Evolutionary conservation across 1,140 invertebrate genomes (phyloP).

Genomic region (Aphaenogaster ashmeadi): DNA sequence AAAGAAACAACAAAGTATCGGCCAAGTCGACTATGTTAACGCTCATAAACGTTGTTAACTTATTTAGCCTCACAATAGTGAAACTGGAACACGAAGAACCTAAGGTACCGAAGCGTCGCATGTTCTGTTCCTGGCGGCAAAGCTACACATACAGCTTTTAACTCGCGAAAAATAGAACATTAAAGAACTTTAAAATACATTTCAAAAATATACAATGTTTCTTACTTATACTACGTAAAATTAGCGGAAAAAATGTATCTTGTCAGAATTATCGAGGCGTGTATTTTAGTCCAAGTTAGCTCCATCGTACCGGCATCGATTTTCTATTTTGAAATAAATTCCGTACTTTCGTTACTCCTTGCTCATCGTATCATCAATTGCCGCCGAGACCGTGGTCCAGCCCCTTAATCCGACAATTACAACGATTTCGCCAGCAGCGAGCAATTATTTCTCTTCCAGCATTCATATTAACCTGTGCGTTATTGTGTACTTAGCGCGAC

Average conservation of each 20-base stretch:
- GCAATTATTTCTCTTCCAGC: slow-evolving; percentile 37
- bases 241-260: neutral
- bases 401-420: slow-evolving; percentile 33
- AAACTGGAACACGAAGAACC: neutral
- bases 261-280: neutral
- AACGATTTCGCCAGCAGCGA: slow-evolving; percentile 30
- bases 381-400: neutral
- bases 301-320: neutral
- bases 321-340: neutral
- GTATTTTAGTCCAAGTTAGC: neutral
- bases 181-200: neutral
- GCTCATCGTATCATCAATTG: neutral
- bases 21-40: slow-evolving; percentile 17
- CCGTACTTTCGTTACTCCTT: neutral
- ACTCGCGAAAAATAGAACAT: neutral
- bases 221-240: neutral
- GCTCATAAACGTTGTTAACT: slow-evolving; percentile 23
- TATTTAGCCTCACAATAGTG: slow-evolving; percentile 2
- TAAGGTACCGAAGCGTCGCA: neutral
- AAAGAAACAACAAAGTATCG: slow-evolving; percentile 53
- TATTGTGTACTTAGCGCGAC: slow-evolving; percentile 51
- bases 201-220: neutral
- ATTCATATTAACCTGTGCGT: slow-evolving; percentile 39
- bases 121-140: neutral
- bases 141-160: neutral